A percentile compares a stretch with the other conserved stretches of the same genome.
Conservation (phyloP, 2,888 invertebrate genomes). For the Anthoptus insignis region DNA sequence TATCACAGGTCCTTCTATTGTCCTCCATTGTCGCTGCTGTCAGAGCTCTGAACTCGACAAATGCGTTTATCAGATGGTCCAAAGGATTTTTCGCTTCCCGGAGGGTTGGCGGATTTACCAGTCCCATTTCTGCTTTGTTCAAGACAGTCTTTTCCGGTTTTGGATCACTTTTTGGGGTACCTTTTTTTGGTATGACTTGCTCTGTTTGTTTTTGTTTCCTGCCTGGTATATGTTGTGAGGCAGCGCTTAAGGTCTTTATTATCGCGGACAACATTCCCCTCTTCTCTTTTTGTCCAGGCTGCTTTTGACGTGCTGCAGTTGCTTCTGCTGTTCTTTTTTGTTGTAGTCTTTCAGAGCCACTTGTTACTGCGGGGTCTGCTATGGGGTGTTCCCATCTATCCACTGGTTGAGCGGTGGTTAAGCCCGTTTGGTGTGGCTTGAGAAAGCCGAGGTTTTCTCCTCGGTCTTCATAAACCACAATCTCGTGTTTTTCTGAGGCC, state of each 20-base stretch:
- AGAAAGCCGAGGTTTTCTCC: background rate
- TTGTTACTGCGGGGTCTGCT: background rate
- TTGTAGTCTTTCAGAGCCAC: background rate
- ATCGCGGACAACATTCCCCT: background rate
- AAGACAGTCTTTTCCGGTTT: background rate
- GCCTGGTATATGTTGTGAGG: background rate
- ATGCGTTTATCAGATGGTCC: constrained; percentile 14
- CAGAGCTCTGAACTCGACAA: constrained; percentile 5
- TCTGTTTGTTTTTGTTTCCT: background rate
- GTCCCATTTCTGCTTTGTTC: background rate
- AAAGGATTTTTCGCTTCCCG: background rate
- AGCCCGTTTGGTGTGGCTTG: background rate
- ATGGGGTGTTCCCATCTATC: background rate
- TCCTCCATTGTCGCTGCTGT: constrained; percentile 13
- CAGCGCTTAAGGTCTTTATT: background rate
- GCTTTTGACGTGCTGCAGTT: background rate
- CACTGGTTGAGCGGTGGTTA: background rate
- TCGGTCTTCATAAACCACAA: background rate
- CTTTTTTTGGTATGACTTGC: background rate
- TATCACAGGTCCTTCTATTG: background rate
- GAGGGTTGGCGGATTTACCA: background rate
- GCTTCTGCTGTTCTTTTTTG: background rate
- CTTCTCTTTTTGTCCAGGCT: background rate
- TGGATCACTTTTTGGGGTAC: background rate
- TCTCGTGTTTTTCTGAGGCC: background rate